These are phyloP conservation scores for Hippocampus mohnikei DNA, from an alignment of 2,113 vertebrate genomes.

Conservation along the genomic window DNA sequence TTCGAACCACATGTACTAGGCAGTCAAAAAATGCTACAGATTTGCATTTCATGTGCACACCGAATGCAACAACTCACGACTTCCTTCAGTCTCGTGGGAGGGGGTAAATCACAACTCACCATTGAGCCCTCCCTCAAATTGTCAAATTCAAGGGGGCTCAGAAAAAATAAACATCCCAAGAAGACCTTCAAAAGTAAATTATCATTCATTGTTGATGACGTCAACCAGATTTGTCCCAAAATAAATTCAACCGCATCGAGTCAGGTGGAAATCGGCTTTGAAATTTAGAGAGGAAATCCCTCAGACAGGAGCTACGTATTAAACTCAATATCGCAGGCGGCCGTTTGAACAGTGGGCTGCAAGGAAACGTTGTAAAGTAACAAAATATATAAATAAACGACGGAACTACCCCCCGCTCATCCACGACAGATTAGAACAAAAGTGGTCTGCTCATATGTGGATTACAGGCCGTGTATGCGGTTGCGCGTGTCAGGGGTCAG, in stretches of 20 bases:
- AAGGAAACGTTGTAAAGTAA: background rate
- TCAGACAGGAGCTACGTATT: background rate
- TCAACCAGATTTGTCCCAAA: conserved; percentile 1
- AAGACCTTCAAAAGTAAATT: background rate
- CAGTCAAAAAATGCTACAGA: no score
- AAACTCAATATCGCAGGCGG: background rate
- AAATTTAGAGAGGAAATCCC: conserved; percentile 4
- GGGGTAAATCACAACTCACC: no score
- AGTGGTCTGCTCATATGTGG: conserved; percentile 64
- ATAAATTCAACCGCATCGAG: background rate
- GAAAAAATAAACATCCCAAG: background rate
- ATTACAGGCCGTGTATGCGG: conserved; percentile 40
- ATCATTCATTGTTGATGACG: background rate
- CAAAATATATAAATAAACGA: background rate
- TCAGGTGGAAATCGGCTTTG: conserved; percentile 6
- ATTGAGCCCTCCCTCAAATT: no score
- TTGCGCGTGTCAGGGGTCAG: conserved; percentile 45
- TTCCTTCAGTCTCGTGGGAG: no score
- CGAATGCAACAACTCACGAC: no score
- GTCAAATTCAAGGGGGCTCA: no score
- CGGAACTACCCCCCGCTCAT: background rate
- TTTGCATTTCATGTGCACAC: no score
- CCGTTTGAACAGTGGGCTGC: background rate
- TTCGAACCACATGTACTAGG: no score
- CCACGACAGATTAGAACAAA: conserved; percentile 46